A percentile compares a stretch with the other conserved stretches of the same genome.
Evolutionary conservation across 2,113 vertebrate species (phyloP).

Genomic region (Vanacampus margaritifer): DNA sequence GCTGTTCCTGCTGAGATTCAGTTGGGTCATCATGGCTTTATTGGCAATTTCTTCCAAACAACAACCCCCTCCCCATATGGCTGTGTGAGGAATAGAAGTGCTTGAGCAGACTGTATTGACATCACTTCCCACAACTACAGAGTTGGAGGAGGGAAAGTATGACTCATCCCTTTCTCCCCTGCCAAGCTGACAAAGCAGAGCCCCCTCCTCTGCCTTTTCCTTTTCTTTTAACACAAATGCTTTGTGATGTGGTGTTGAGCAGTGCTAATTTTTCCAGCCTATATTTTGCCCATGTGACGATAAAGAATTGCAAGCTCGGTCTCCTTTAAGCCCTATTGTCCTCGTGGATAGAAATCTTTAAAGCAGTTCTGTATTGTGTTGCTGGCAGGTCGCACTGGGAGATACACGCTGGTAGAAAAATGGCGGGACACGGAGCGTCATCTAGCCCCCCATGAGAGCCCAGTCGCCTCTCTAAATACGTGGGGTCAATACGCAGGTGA

Average conservation of each 20-base stretch:
- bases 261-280: constrained; percentile 13
- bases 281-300: constrained; percentile 4
- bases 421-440: constrained; percentile 94
- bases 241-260: constrained; percentile 23
- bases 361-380: neutral
- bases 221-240: constrained; percentile 18
- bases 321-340: neutral
- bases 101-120: constrained; percentile 64
- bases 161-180: constrained; percentile 65
- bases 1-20: constrained; percentile 28
- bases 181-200: constrained; percentile 60
- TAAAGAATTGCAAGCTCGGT: neutral
- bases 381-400: constrained; percentile 85
- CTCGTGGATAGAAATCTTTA: constrained; percentile 2
- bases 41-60: constrained; percentile 36
- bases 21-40: constrained; percentile 38
- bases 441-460: constrained; percentile 90
- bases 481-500: constrained; percentile 98
- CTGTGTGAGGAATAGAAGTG: constrained; percentile 45
- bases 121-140: constrained; percentile 63
- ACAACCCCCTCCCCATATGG: constrained; percentile 33
- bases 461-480: constrained; percentile 91
- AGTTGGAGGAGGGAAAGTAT: constrained; percentile 74
- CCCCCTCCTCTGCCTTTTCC: constrained; percentile 36
- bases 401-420: constrained; percentile 95